Evolutionary conservation across 2,113 vertebrate species (phyloP).

Genomic region (Cryptotis parvus): DNA sequence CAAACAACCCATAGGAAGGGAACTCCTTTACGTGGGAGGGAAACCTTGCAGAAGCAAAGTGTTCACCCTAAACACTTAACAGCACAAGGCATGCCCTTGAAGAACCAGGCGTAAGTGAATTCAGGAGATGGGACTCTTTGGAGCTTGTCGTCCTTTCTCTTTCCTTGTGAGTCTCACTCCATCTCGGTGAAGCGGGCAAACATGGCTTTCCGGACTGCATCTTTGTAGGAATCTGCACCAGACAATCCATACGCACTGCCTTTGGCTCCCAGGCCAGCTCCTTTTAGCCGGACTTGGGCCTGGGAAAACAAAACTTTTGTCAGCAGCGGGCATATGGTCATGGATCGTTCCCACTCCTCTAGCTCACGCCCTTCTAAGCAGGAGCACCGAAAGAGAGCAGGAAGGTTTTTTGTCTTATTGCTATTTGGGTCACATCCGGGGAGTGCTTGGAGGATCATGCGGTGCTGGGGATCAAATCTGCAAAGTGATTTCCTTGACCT

Average conservation of each 20-base stretch:
- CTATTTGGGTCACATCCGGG: too few relatives aligned
- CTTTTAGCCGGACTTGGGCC: slow-evolving; percentile 96
- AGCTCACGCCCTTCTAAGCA: background rate
- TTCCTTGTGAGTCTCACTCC: slow-evolving; percentile 89
- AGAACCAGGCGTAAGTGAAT: slow-evolving; percentile 78
- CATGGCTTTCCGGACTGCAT: slow-evolving; percentile 99
- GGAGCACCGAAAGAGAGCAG: background rate
- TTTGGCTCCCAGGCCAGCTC: slow-evolving; percentile 96
- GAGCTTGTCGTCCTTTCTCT: slow-evolving; percentile 75
- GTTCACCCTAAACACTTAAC: slow-evolving; percentile 78
- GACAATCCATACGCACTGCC: slow-evolving; percentile 96
- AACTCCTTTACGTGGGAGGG: slow-evolving; percentile 70
- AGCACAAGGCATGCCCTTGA: slow-evolving; percentile 78
- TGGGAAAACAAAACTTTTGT: slow-evolving; percentile 78
- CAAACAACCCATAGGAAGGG: slow-evolving; percentile 66
- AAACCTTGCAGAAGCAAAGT: slow-evolving; percentile 80
- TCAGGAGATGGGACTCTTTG: slow-evolving; percentile 47
- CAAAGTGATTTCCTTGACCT: too few relatives aligned
- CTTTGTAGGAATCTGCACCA: slow-evolving; percentile 97
- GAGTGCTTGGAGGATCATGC: too few relatives aligned
- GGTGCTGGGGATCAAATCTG: too few relatives aligned
- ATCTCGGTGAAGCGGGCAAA: slow-evolving; percentile 98
- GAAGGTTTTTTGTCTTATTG: too few relatives aligned
- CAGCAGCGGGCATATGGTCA: background rate
- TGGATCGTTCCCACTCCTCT: background rate